A percentile compares a stretch with the other conserved stretches of the same genome.
Conservation (phyloP, 2,113 vertebrate genomes). For the Corydoras sp. region DNA sequence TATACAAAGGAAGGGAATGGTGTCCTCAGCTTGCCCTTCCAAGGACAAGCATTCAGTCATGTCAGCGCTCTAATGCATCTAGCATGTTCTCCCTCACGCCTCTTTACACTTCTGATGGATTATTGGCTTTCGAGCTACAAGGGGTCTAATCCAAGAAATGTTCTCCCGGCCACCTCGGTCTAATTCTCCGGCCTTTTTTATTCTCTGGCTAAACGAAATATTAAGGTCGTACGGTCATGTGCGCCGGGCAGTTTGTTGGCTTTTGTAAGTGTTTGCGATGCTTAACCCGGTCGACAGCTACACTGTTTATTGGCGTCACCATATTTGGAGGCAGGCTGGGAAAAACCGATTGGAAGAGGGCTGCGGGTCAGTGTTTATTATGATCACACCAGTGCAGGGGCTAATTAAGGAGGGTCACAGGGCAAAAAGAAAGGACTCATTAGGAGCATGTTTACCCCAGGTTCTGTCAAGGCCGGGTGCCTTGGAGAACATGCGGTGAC, state of each 20-base stretch:
- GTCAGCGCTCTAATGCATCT: constrained; percentile 55
- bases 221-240: constrained; percentile 15
- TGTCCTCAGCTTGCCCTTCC: neutral
- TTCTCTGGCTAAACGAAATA: constrained; percentile 17
- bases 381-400: constrained; percentile 28
- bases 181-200: neutral
- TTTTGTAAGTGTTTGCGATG: neutral
- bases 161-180: constrained; percentile 1
- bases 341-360: constrained; percentile 1
- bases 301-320: no score
- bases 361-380: neutral
- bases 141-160: constrained; percentile 27
- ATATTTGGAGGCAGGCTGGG: constrained; percentile 14
- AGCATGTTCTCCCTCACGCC: constrained; percentile 55
- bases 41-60: constrained; percentile 47
- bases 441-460: constrained; percentile 19
- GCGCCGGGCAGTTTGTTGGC: neutral
- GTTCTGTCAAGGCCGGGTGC: constrained; percentile 35
- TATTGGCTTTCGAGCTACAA: neutral
- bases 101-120: constrained; percentile 56
- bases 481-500: constrained; percentile 29
- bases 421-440: constrained; percentile 12
- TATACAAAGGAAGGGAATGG: no score
- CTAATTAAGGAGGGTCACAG: constrained; percentile 32
- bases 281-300: constrained; percentile 1